phyloP scores from a whole-genome alignment of 2,888 invertebrate genomes.

The Leptura quadrifasciata region DNA sequence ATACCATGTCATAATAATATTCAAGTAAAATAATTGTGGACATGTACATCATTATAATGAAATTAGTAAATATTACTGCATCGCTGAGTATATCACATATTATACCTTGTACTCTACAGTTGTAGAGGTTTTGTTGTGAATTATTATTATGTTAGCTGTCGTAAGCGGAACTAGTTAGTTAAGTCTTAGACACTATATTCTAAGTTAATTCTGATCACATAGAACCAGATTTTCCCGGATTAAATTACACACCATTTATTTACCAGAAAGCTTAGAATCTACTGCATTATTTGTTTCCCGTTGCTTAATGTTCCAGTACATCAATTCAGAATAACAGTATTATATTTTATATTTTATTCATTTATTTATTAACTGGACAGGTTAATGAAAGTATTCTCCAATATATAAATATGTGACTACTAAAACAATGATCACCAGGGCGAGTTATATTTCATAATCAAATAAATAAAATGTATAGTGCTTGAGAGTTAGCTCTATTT shows the following conservation, averaged over 20 bases:
- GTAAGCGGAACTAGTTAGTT: background rate
- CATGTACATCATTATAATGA: background rate
- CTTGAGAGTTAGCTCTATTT: too few species aligned
- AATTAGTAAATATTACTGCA: background rate
- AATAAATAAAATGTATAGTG: too few species aligned
- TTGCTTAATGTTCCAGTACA: background rate
- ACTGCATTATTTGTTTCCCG: background rate
- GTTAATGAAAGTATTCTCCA: too few species aligned
- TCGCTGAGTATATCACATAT: background rate
- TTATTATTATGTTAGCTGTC: slow-evolving; percentile 18
- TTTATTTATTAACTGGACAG: too few species aligned
- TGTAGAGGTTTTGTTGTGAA: background rate
- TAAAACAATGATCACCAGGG: too few species aligned
- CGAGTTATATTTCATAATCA: too few species aligned
- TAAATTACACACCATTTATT: slow-evolving; percentile 14
- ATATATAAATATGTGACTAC: too few species aligned
- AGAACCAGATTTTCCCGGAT: background rate
- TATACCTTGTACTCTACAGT: slow-evolving; percentile 3
- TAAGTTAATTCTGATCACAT: slow-evolving; percentile 13
- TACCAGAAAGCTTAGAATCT: background rate
- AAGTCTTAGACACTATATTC: background rate
- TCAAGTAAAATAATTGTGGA: too few species aligned
- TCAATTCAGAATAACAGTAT: too few species aligned
- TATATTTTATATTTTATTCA: too few species aligned
- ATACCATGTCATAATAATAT: too few species aligned